Conservation (phyloP, 1,140 invertebrate species). For the Zaprionus tsacasi region DNA sequence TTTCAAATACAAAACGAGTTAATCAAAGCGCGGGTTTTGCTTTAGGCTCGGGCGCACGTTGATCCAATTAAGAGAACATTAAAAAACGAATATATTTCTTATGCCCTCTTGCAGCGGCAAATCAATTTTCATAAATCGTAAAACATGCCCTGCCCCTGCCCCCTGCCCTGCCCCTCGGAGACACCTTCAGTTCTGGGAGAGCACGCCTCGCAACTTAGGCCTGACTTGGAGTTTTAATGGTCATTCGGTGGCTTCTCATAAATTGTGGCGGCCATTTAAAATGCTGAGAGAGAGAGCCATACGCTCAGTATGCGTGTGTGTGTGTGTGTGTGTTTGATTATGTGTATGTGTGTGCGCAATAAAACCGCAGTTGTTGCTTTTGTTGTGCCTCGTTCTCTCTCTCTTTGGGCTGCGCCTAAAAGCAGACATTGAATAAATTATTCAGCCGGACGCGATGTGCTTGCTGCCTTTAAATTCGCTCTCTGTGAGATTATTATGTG, state of each 20-base stretch:
- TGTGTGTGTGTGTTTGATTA: conserved; percentile 15
- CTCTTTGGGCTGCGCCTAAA: conserved; percentile 49
- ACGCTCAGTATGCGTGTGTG: background rate
- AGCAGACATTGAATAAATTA: conserved; percentile 83
- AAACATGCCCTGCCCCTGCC: conserved; percentile 23
- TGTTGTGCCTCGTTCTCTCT: conserved; percentile 11
- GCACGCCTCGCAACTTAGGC: conserved; percentile 44
- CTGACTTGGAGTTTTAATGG: conserved; percentile 66
- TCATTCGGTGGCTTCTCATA: conserved; percentile 72
- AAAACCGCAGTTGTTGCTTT: conserved; percentile 65
- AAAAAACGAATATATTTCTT: conserved; percentile 44
- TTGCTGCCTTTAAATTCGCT: conserved; percentile 62
- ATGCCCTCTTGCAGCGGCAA: conserved; percentile 36
- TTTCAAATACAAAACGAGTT: background rate
- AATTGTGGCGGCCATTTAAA: conserved; percentile 70
- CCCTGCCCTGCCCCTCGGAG: conserved; percentile 40
- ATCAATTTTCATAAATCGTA: conserved; percentile 80
- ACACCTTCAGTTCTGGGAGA: conserved; percentile 27
- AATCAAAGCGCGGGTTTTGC: conserved; percentile 10
- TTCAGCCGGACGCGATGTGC: conserved; percentile 49
- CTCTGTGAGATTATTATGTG: conserved; percentile 65
- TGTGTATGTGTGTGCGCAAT: conserved; percentile 55
- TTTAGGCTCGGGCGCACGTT: conserved; percentile 1
- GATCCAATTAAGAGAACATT: conserved; percentile 56
- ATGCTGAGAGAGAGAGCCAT: conserved; percentile 29